These are phyloP conservation scores for Triops cancriformis DNA, from an alignment of 1,140 invertebrate genomes.

Conservation along the genomic window DNA sequence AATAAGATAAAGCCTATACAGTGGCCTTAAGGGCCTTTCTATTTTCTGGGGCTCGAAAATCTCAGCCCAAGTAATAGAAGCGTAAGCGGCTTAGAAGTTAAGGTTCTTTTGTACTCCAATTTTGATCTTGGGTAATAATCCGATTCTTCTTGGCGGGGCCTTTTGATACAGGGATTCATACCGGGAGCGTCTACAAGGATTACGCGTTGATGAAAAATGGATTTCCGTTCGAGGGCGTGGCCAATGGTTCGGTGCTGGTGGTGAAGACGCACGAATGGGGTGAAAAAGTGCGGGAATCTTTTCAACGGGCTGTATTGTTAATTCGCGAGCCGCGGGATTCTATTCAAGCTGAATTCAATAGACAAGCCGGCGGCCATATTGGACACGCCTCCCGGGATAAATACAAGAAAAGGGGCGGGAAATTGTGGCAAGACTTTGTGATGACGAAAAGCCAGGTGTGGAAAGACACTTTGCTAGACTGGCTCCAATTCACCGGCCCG, in stretches of 20 bases:
- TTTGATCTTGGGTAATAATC: no score
- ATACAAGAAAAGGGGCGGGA: conserved; percentile 23
- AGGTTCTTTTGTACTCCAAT: not conserved
- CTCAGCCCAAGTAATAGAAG: no score
- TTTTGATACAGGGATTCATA: conserved; percentile 34
- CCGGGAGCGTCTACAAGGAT: conserved; percentile 38
- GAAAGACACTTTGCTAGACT: conserved; percentile 33
- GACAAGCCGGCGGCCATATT: conserved; percentile 37
- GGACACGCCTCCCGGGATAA: conserved; percentile 31
- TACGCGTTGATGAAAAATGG: not conserved
- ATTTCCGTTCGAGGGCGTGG: conserved; percentile 16
- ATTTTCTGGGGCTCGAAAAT: no score
- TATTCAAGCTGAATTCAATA: conserved; percentile 39
- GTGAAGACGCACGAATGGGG: conserved; percentile 33
- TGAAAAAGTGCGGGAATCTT: conserved; percentile 26
- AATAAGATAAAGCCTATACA: no score
- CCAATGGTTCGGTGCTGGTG: conserved; percentile 31
- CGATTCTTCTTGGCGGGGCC: no score
- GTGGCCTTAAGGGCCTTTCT: no score
- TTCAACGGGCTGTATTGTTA: conserved; percentile 36
- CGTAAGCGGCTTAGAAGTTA: not conserved
- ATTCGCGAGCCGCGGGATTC: conserved; percentile 40
- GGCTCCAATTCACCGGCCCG: conserved; percentile 31
- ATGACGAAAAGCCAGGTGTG: conserved; percentile 33
- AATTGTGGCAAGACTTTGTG: conserved; percentile 33